Evolutionary conservation across 2,888 invertebrate genomes (phyloP).

Genomic region (Rhodophaea formosa): DNA sequence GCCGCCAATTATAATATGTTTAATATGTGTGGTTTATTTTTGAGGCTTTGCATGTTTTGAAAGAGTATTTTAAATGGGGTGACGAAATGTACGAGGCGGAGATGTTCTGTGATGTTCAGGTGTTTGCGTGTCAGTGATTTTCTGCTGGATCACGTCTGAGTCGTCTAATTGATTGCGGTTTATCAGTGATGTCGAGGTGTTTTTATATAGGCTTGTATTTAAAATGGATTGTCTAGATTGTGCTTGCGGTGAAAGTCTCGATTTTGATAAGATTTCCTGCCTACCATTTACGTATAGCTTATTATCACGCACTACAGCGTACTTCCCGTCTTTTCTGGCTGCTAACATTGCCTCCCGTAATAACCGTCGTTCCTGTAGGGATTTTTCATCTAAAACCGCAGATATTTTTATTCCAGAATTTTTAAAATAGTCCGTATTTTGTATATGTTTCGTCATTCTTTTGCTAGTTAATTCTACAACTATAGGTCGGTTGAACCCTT

Average conservation of each 20-base stretch:
- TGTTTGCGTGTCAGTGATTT: too few species aligned
- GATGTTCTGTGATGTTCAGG: too few species aligned
- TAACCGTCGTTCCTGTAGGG: not conserved
- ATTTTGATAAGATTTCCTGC: not conserved
- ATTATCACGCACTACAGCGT: not conserved
- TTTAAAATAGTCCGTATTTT: not conserved
- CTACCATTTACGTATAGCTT: not conserved
- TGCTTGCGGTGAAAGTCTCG: too few species aligned
- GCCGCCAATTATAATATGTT: too few species aligned
- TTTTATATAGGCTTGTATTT: too few species aligned
- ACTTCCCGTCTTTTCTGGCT: not conserved
- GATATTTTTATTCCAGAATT: not conserved
- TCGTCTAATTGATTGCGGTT: too few species aligned
- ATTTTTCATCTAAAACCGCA: not conserved
- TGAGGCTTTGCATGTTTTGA: not conserved
- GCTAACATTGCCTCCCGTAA: not conserved
- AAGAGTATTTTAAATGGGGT: too few species aligned
- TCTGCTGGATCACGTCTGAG: too few species aligned
- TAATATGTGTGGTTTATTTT: not conserved
- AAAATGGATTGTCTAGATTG: too few species aligned
- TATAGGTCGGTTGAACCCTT: conserved; percentile 25
- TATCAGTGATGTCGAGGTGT: too few species aligned
- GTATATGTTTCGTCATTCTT: not conserved
- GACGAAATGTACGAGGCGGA: too few species aligned
- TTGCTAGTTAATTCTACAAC: not conserved